Conservation (phyloP, 2,113 vertebrate genomes). For the Danio rerio region GRCz12tu NC_133176.1:39195001-39195500, state of each 20-base stretch:
- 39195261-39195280: constrained; percentile 28
- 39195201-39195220: constrained; percentile 34
- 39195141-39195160: constrained; percentile 12
- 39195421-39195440: constrained; percentile 3
- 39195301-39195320: constrained; percentile 24
- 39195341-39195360: constrained; percentile 28
- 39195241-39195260: constrained; percentile 39
- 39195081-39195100: constrained; percentile 37
- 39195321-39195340: constrained; percentile 20
- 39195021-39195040: constrained; percentile 45
- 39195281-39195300: constrained; percentile 1
- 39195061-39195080: constrained; percentile 17
- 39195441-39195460: constrained; percentile 27
- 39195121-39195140: constrained; percentile 45
- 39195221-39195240: constrained; percentile 45
- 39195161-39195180: constrained; percentile 17
- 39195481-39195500: neutral
- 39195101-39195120: constrained; percentile 53
- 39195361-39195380: constrained; percentile 23
- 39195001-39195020: constrained; percentile 36
- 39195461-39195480: constrained; percentile 21
- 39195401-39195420: constrained; percentile 16
- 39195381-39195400: neutral
- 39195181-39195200: constrained; percentile 13
- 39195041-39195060: constrained; percentile 31